A percentile compares a stretch with the other conserved stretches of the same genome.
phyloP scores from a whole-genome alignment of 2,888 invertebrate genomes.

The Poecilus cupreus region DNA sequence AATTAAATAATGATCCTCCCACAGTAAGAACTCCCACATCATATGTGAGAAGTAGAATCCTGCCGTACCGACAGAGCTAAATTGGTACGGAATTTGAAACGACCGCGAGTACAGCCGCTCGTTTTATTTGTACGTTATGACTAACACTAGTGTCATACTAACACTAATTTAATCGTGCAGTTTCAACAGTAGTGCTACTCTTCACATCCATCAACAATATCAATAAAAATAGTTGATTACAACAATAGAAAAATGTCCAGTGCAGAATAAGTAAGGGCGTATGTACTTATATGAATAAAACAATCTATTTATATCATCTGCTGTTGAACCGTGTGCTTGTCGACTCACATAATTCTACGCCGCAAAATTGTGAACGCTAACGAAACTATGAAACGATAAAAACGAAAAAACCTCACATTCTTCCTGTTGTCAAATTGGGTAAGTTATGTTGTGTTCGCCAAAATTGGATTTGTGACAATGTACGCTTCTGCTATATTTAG shows the following conservation, averaged over 20 bases:
- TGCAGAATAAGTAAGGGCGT: conserved; percentile 29
- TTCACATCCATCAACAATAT: no score
- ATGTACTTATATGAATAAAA: conserved; percentile 57
- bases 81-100: conserved; percentile 58
- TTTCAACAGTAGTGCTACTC: conserved; percentile 42
- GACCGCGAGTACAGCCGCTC: conserved; percentile 42
- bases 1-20: conserved; percentile 21
- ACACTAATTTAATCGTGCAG: conserved; percentile 42
- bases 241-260: conserved; percentile 9
- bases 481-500: conserved; percentile 34
- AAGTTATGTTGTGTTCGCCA: conserved; percentile 37
- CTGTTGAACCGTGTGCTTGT: conserved; percentile 31
- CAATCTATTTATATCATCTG: conserved; percentile 48
- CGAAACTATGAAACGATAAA: conserved; percentile 35
- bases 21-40: conserved; percentile 12
- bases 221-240: not conserved
- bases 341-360: conserved; percentile 38
- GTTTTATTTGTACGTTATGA: conserved; percentile 57
- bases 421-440: conserved; percentile 33
- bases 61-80: conserved; percentile 48
- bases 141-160: conserved; percentile 54
- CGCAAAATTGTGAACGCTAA: conserved; percentile 33
- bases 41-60: not conserved
- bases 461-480: conserved; percentile 30
- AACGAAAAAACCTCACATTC: conserved; percentile 3